Percentiles rank a stretch among this genome's conserved stretches.
phyloP scores from a whole-genome alignment of 2,888 invertebrate species.

The Eilema caniola region DNA sequence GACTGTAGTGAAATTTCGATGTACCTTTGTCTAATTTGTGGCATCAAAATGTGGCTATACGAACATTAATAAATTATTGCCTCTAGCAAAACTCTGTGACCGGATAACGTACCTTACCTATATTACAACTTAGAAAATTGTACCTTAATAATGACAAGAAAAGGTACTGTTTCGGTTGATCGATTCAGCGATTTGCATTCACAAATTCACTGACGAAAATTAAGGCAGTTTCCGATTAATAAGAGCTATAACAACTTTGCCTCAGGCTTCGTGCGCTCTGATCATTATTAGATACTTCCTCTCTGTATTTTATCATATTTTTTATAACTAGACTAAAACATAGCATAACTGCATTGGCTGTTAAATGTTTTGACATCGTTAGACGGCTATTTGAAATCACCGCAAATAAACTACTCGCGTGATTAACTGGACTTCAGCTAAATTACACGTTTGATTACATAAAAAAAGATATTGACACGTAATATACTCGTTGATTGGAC shows the following conservation, averaged over 20 bases:
- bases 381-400: constrained; percentile 30
- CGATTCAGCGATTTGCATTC: constrained; percentile 72
- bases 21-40: constrained; percentile 77
- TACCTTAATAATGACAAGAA: constrained; percentile 35
- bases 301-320: constrained; percentile 56
- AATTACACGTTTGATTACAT: neutral
- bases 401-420: constrained; percentile 44
- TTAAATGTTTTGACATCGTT: constrained; percentile 56
- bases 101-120: constrained; percentile 75
- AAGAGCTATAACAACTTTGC: constrained; percentile 77
- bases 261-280: constrained; percentile 66
- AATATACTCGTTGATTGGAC: neutral
- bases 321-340: constrained; percentile 45
- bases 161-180: constrained; percentile 46
- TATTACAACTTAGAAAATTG: constrained; percentile 25
- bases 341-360: constrained; percentile 52
- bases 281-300: constrained; percentile 76
- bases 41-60: constrained; percentile 76
- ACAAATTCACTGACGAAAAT: constrained; percentile 83
- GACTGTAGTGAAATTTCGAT: constrained; percentile 72
- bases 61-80: constrained; percentile 82
- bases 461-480: neutral
- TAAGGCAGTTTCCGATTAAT: constrained; percentile 82
- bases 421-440: constrained; percentile 20
- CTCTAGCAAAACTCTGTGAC: constrained; percentile 76